Evolutionary conservation across 1,140 invertebrate species (phyloP).

Genomic region (Conus betulinus): DNA sequence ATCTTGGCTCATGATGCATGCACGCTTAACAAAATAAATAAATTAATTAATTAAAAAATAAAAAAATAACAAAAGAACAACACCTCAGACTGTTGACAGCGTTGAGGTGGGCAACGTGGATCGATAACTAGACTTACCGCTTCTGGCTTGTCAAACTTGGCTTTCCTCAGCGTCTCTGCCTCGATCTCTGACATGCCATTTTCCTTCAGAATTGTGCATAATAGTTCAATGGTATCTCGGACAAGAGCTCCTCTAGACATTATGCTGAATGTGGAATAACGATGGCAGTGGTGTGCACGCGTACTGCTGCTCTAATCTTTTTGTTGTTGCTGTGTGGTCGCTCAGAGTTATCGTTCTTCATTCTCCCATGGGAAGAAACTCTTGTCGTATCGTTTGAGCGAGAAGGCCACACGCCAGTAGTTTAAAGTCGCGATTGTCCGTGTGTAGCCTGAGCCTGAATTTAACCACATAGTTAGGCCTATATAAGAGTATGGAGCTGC

Average conservation of each 20-base stretch:
- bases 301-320: too few species aligned
- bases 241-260: slow-evolving; percentile 24
- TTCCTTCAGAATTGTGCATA: slow-evolving; percentile 53
- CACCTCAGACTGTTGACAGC: too few species aligned
- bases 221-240: slow-evolving; percentile 58
- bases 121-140: slow-evolving; percentile 51
- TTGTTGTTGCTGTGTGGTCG: not conserved
- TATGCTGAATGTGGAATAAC: not conserved
- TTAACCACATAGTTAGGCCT: too few species aligned
- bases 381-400: too few species aligned
- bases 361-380: not conserved
- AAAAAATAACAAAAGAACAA: too few species aligned
- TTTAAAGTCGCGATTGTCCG: too few species aligned
- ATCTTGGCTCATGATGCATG: too few species aligned
- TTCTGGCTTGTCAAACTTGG: slow-evolving; percentile 63
- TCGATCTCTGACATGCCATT: slow-evolving; percentile 59
- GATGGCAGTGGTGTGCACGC: not conserved
- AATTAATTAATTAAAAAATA: too few species aligned
- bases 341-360: not conserved
- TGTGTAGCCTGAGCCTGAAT: too few species aligned
- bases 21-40: not conserved
- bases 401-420: too few species aligned
- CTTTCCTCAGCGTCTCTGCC: slow-evolving; percentile 62
- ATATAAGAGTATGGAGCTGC: too few species aligned
- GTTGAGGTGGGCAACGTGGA: not conserved